Conservation (phyloP, 2,113 vertebrate genomes). For the Aegotheles bennettii region DNA sequence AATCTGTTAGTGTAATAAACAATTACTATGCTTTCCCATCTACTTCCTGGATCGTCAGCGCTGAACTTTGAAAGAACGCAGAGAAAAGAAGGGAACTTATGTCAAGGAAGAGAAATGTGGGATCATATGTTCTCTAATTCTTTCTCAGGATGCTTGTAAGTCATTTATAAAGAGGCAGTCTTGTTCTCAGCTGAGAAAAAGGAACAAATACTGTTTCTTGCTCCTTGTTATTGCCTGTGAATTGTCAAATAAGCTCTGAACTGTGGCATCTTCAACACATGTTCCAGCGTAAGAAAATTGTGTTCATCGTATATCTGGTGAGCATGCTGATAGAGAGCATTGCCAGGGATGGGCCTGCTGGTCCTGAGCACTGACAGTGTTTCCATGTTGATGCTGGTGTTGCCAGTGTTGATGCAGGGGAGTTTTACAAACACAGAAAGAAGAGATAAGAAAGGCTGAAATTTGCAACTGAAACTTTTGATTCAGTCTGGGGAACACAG, state of each 20-base stretch:
- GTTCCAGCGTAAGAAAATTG: background rate
- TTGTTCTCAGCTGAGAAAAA: background rate
- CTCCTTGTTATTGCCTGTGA: background rate
- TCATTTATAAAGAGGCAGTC: background rate
- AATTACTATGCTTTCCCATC: background rate
- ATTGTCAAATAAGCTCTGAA: background rate
- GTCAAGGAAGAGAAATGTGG: background rate
- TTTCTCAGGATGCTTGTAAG: background rate
- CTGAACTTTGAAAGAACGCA: background rate
- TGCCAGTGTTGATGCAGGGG: background rate
- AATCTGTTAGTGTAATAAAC: background rate
- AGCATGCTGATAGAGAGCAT: background rate
- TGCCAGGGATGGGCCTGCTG: background rate
- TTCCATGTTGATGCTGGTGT: background rate
- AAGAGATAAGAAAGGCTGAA: background rate
- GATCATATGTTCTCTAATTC: background rate
- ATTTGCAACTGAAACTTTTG: background rate
- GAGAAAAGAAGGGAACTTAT: background rate
- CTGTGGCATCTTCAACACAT: background rate
- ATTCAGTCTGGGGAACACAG: background rate
- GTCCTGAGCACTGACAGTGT: background rate
- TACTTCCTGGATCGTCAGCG: background rate
- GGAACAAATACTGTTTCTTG: background rate
- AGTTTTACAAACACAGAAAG: background rate
- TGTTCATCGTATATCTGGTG: background rate